These are phyloP conservation scores for Merluccius polli DNA, from an alignment of 2,797 vertebrate species.

Conservation along the genomic window DNA sequence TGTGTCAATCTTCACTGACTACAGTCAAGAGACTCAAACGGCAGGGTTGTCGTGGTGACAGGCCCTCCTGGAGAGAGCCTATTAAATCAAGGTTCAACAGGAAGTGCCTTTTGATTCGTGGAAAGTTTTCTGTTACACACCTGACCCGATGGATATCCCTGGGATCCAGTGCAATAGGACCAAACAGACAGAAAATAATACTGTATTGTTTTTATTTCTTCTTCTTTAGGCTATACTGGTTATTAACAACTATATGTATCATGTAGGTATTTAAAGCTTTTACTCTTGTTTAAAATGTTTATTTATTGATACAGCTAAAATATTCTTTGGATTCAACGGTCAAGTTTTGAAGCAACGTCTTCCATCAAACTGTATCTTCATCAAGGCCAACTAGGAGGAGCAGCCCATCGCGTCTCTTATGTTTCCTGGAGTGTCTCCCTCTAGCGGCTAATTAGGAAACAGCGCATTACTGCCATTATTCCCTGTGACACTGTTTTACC, in stretches of 20 bases:
- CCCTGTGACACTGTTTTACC: not conserved
- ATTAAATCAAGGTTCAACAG: conserved; percentile 53
- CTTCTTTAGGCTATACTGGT: conserved; percentile 56
- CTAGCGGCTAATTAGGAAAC: conserved; percentile 48
- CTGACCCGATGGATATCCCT: conserved; percentile 57
- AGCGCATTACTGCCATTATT: conserved; percentile 4
- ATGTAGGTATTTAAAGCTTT: conserved; percentile 63
- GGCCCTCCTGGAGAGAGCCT: conserved; percentile 46
- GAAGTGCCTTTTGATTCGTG: conserved; percentile 57
- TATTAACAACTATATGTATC: conserved; percentile 40
- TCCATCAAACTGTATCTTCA: not conserved
- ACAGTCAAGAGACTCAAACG: conserved; percentile 56
- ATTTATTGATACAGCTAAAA: conserved; percentile 67
- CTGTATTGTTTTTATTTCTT: conserved; percentile 48
- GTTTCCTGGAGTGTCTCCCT: conserved; percentile 57
- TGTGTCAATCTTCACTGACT: conserved; percentile 53
- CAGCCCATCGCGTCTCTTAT: not conserved
- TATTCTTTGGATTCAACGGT: conserved; percentile 48
- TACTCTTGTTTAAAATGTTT: conserved; percentile 57
- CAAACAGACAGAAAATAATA: conserved; percentile 54
- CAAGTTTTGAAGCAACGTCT: conserved; percentile 27
- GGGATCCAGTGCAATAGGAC: conserved; percentile 73
- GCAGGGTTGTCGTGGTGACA: conserved; percentile 57
- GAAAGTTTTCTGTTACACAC: conserved; percentile 54
- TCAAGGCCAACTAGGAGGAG: conserved; percentile 27